Base-by-base conservation (phyloP, 2,797 vertebrate species). In the Mareca penelope region DNA sequence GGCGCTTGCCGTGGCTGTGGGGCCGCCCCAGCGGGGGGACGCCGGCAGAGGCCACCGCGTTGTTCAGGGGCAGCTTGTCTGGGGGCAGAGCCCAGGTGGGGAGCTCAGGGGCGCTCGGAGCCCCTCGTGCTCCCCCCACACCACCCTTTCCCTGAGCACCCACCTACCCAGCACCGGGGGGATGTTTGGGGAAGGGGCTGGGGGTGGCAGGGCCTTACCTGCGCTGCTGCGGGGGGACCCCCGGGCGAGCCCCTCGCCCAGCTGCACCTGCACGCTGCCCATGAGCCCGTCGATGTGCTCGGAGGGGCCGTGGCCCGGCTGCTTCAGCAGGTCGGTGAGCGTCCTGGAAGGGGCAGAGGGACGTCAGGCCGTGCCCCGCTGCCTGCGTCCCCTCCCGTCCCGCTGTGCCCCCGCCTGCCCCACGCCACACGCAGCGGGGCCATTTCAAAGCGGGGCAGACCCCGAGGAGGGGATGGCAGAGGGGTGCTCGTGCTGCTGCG, bases 291-390 rank as follows among this genome's bases (percentile, higher is more conserved):
- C 97, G 31, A 98, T 97, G 6, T 97, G 97, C 46, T 98, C 97
- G 3, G 97, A 94, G 24, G 97, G 95, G 26, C 97, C 96, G 29
- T 98, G 98, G 19, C 98, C 98, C 0, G 99, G 99, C 97, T 99
- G 99, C 97, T 99, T 99, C 97, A 99, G 96, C 73, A 99, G 98
- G 93, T 99, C 99, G 0, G 99, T 99, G 94, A 99, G 97, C 12
- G 99, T 98, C 97, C 99, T 99, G 86, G 67, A 70, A 85, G 44
- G 28, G 22, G 15, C 0, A 7, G 89, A 84, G 42, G 57, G 37
- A 21, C 2, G 2, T 96, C 80, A 95, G 33, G 48, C 0, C 4
- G 28, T 42, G 60, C 23, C 15, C 42, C 1, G 1, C 35, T 86
- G 35, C 46, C 15, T 9, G 3, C 3, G 2, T 9, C 15, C 10